Percentiles rank a stretch among this genome's conserved stretches.
Evolutionary conservation across 2,888 invertebrate genomes (phyloP).

Genomic region (Ochlodes sylvanus): DNA sequence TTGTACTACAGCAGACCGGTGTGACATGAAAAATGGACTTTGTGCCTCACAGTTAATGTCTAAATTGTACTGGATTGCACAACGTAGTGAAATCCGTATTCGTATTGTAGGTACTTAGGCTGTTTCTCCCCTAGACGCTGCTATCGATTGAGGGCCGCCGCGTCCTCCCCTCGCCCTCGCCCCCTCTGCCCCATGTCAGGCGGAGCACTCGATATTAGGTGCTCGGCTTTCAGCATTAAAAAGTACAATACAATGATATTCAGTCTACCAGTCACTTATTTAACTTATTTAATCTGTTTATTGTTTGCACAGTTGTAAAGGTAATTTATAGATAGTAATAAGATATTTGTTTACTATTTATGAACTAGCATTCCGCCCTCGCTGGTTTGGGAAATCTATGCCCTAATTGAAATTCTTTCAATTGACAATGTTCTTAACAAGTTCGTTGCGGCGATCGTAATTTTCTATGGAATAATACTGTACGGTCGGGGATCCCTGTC

Average conservation of each 20-base stretch:
- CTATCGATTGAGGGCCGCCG: slow-evolving; percentile 19
- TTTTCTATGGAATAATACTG: too few species aligned
- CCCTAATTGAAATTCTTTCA: too few species aligned
- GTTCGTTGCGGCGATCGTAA: too few species aligned
- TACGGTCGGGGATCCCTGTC: too few species aligned
- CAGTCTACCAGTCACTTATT: neutral
- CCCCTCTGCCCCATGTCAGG: neutral
- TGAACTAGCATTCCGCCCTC: too few species aligned
- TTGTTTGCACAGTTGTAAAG: neutral
- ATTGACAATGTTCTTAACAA: too few species aligned
- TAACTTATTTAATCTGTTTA: neutral
- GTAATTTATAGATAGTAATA: too few species aligned
- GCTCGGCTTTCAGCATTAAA: neutral
- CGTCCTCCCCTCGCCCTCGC: neutral
- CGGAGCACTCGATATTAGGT: slow-evolving; percentile 18
- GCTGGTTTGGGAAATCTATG: too few species aligned
- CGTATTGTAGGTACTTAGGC: slow-evolving; percentile 11
- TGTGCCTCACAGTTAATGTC: neutral
- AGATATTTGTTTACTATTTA: too few species aligned
- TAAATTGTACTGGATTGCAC: neutral
- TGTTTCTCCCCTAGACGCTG: slow-evolving; percentile 11
- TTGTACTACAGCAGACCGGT: neutral
- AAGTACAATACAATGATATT: neutral
- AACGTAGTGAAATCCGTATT: neutral
- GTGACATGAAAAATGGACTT: neutral